Percentiles rank a stretch among this genome's conserved stretches.
phyloP scores from a whole-genome alignment of 2,888 invertebrate genomes.

The Yponomeuta evonymella region DNA sequence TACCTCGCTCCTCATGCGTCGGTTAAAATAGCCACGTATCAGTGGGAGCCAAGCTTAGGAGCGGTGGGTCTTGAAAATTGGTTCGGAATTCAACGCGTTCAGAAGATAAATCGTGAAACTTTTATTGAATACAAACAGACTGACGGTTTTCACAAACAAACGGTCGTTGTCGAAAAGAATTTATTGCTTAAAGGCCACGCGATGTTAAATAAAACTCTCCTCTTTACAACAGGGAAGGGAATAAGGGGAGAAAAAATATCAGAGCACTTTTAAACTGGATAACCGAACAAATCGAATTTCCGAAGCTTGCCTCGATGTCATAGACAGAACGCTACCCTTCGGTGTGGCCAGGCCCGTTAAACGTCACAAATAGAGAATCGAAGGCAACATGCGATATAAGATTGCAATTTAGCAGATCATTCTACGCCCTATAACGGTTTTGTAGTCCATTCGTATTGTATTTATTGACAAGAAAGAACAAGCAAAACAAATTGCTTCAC shows the following conservation, averaged over 20 bases:
- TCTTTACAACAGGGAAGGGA: no score
- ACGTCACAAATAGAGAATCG: background rate
- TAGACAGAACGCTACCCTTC: background rate
- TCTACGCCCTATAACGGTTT: background rate
- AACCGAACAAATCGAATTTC: background rate
- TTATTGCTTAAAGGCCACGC: constrained; percentile 2
- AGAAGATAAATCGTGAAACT: constrained; percentile 14
- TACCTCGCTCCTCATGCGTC: background rate
- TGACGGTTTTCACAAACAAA: background rate
- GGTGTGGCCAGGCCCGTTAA: background rate
- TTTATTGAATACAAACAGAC: constrained; percentile 15
- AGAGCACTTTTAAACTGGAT: background rate
- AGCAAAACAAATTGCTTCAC: no score
- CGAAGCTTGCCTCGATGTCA: background rate
- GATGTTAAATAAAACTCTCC: background rate
- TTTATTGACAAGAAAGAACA: no score
- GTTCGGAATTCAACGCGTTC: background rate
- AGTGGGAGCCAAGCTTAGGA: no score
- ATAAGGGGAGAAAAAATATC: background rate
- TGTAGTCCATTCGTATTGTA: no score
- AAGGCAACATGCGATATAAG: background rate
- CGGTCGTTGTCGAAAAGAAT: background rate
- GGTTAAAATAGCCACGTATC: background rate
- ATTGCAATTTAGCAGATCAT: background rate
- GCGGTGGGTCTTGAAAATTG: background rate